A percentile compares a stretch with the other conserved stretches of the same genome.
These are phyloP conservation scores for Drosophila hamatofila DNA, from an alignment of 2,888 invertebrate species.

Conservation along the genomic window DNA sequence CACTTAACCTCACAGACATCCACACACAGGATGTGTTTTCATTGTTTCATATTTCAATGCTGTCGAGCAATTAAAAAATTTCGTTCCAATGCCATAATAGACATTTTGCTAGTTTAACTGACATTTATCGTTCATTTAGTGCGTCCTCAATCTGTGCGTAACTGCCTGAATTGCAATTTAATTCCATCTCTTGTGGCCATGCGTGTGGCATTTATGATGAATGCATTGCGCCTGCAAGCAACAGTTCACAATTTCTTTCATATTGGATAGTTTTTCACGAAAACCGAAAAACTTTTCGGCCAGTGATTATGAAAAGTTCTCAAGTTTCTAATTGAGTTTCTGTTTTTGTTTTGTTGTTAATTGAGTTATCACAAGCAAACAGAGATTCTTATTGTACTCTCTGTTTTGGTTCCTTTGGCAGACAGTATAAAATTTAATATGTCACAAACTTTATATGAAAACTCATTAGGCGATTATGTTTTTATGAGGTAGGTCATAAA, in stretches of 20 bases:
- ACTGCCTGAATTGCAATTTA: constrained; percentile 37
- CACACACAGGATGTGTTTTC: constrained; percentile 3
- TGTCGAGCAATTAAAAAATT: constrained; percentile 73
- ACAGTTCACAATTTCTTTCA: constrained; percentile 5
- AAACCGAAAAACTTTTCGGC: constrained; percentile 4
- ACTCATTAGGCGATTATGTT: constrained; percentile 33
- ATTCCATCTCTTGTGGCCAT: constrained; percentile 27
- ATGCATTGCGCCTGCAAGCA: constrained; percentile 18
- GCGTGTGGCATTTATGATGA: constrained; percentile 57
- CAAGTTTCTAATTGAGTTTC: neutral
- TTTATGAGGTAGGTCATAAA: constrained; percentile 44
- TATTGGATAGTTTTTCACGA: constrained; percentile 5
- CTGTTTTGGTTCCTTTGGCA: constrained; percentile 3
- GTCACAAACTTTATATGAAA: constrained; percentile 14
- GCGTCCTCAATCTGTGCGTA: constrained; percentile 29
- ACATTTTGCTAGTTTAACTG: constrained; percentile 58
- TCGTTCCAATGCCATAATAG: constrained; percentile 65
- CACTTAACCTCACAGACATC: neutral
- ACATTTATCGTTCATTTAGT: constrained; percentile 62
- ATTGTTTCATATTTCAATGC: constrained; percentile 45
- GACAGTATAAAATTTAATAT: constrained; percentile 9
- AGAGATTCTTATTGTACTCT: constrained; percentile 11
- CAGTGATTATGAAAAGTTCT: constrained; percentile 21
- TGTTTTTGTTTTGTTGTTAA: neutral
- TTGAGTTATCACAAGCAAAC: constrained; percentile 5